A percentile compares a stretch with the other conserved stretches of the same genome.
Conservation (phyloP, 2,888 invertebrate species). For the Epiblema foenella region DNA sequence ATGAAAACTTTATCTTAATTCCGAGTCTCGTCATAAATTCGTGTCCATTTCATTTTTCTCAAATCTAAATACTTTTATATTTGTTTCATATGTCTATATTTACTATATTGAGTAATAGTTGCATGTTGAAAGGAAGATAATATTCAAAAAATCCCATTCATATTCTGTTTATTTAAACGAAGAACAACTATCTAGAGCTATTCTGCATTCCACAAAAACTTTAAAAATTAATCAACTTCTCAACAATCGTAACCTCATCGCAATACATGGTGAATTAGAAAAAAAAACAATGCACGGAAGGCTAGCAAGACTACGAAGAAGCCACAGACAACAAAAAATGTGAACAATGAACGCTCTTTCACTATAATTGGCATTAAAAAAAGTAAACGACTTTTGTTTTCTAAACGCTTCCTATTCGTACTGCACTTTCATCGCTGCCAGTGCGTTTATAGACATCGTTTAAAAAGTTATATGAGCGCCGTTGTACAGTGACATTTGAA, state of each 20-base stretch:
- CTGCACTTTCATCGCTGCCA: constrained; percentile 60
- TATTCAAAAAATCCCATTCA: not conserved
- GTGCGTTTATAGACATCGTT: constrained; percentile 30
- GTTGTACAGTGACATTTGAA: constrained; percentile 8
- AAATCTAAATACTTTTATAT: not conserved
- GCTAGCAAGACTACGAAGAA: constrained; percentile 53
- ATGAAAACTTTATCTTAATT: not conserved
- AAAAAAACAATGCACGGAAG: constrained; percentile 75
- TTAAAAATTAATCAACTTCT: constrained; percentile 33
- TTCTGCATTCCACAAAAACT: constrained; percentile 16
- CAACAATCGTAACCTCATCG: constrained; percentile 43
- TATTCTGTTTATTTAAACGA: constrained; percentile 3
- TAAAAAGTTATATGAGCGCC: constrained; percentile 3
- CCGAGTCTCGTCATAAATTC: not conserved
- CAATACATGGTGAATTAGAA: constrained; percentile 42
- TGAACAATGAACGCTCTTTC: constrained; percentile 72
- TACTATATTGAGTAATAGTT: no score
- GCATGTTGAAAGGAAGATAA: not conserved
- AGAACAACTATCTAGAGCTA: constrained; percentile 17
- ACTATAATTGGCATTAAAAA: constrained; percentile 70
- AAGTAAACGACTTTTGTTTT: constrained; percentile 76
- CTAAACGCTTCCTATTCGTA: constrained; percentile 76
- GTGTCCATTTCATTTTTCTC: not conserved
- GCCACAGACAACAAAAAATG: constrained; percentile 61
- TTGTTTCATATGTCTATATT: not conserved